phyloP scores from a whole-genome alignment of 2,888 invertebrate genomes.

The Phania funesta region DNA sequence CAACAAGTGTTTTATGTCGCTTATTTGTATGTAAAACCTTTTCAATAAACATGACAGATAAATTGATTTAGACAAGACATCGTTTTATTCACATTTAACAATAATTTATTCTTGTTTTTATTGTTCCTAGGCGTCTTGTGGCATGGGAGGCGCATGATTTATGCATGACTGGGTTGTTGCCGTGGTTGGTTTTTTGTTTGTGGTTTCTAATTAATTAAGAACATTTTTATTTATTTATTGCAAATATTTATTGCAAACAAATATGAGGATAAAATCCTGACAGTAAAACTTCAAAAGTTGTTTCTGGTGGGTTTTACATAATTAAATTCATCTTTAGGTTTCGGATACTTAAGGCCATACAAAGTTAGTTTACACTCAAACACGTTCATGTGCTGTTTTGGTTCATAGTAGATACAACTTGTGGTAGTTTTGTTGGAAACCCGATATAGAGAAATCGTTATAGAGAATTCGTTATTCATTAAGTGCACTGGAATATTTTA shows the following conservation, averaged over 20 bases:
- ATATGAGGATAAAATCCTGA: not conserved
- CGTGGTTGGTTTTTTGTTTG: slow-evolving; percentile 5
- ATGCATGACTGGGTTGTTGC: not conserved
- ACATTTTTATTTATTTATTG: slow-evolving; percentile 15
- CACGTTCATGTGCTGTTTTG: too few relatives aligned
- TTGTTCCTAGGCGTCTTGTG: slow-evolving; percentile 12
- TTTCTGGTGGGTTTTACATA: too few relatives aligned
- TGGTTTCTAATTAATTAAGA: slow-evolving; percentile 53
- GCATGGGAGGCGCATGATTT: slow-evolving; percentile 18
- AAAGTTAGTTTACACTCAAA: too few relatives aligned
- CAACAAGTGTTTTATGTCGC: slow-evolving; percentile 47
- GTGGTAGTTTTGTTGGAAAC: too few relatives aligned
- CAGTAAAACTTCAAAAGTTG: not conserved
- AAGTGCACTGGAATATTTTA: too few relatives aligned
- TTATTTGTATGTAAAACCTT: slow-evolving; percentile 54
- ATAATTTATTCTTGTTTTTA: not conserved
- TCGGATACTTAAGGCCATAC: too few relatives aligned
- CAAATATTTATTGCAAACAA: not conserved
- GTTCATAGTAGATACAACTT: too few relatives aligned
- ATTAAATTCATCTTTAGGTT: too few relatives aligned
- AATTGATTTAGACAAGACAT: slow-evolving; percentile 59
- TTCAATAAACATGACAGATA: slow-evolving; percentile 54
- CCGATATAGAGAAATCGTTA: too few relatives aligned
- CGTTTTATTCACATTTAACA: slow-evolving; percentile 38
- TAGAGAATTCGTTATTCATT: too few relatives aligned